A percentile compares a stretch with the other conserved stretches of the same genome.
Evolutionary conservation across 2,888 invertebrate genomes (phyloP).

Genomic region (Allolobophora icterica): DNA sequence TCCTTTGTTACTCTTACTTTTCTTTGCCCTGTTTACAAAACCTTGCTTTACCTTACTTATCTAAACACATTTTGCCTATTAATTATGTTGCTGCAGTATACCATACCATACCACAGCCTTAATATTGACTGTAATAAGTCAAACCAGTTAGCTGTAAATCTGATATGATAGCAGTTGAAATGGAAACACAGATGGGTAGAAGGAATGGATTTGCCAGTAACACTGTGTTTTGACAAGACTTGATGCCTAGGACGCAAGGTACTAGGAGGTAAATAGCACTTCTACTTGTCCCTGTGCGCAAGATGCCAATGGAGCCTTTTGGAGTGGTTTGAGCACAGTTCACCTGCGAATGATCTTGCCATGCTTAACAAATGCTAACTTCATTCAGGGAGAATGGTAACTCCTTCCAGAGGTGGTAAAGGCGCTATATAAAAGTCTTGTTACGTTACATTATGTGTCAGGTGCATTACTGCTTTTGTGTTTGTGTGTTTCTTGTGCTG

Average conservation of each 20-base stretch:
- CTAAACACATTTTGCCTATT: no score
- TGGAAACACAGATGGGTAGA: neutral
- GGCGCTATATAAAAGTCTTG: neutral
- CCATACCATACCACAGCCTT: no score
- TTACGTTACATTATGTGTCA: neutral
- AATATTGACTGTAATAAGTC: no score
- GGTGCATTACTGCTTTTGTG: neutral
- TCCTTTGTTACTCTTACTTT: no score
- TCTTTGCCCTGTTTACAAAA: no score
- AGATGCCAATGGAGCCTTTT: neutral
- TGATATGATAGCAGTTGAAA: no score
- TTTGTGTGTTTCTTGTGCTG: conserved; percentile 1
- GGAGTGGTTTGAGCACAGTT: neutral
- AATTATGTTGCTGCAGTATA: no score
- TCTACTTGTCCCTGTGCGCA: neutral
- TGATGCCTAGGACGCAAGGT: neutral
- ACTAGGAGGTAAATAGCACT: neutral
- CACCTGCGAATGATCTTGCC: neutral
- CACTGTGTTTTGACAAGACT: no score
- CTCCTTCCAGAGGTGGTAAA: neutral
- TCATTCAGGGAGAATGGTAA: neutral
- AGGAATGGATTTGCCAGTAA: no score
- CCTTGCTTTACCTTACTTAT: no score
- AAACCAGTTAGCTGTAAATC: no score
- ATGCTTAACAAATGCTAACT: neutral